Evolutionary conservation across 2,888 invertebrate genomes (phyloP).

Genomic region (Mimachlamys varia): DNA sequence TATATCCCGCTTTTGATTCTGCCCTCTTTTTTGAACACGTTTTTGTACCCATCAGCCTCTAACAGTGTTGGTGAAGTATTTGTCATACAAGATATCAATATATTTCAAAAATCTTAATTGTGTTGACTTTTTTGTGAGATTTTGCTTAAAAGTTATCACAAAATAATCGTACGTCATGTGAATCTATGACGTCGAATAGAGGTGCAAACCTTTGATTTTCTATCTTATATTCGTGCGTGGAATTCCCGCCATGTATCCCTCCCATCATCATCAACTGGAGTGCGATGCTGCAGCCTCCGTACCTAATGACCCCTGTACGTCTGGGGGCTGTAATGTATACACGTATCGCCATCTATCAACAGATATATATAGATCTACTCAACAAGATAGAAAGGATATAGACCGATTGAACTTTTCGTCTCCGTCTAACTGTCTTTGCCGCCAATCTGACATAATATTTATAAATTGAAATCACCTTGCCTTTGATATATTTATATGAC

Average conservation of each 20-base stretch:
- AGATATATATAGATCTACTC: conserved; percentile 24
- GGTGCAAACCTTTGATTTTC: neutral
- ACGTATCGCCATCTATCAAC: neutral
- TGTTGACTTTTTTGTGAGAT: neutral
- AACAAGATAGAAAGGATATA: neutral
- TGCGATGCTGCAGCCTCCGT: neutral
- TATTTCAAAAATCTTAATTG: neutral
- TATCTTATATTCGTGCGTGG: neutral
- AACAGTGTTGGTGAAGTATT: neutral
- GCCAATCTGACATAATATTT: neutral
- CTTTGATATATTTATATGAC: neutral
- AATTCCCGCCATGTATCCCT: conserved; percentile 16
- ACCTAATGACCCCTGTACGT: neutral
- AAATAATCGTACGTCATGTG: neutral
- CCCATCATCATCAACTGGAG: neutral
- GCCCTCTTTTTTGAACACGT: neutral
- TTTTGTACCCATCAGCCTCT: neutral
- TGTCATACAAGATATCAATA: neutral
- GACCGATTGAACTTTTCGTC: neutral
- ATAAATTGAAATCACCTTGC: neutral
- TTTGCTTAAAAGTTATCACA: neutral
- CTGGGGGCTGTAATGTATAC: conserved; percentile 5
- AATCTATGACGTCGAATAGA: neutral
- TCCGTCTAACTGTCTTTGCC: neutral
- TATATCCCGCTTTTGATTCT: neutral